phyloP scores from a whole-genome alignment of 2,888 invertebrate species.

The Volucella bombylans region DNA sequence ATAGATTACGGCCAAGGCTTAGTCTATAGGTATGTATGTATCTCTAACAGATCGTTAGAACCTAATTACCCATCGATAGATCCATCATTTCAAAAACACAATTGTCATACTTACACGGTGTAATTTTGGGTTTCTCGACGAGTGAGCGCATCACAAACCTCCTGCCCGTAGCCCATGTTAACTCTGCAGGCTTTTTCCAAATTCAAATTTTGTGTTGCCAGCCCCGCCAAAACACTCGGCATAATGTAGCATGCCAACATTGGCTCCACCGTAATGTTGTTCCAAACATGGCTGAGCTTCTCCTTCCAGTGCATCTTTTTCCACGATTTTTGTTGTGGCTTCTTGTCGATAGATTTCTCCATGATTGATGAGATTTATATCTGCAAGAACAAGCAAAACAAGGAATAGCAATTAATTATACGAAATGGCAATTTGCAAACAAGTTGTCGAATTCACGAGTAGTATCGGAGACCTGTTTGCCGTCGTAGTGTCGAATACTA shows the following conservation, averaged over 20 bases:
- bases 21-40: no score
- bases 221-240: slow-evolving; percentile 86
- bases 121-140: slow-evolving; percentile 87
- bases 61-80: not conserved
- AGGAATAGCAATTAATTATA: slow-evolving; percentile 1
- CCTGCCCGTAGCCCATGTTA: slow-evolving; percentile 88
- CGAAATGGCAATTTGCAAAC: not conserved
- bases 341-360: slow-evolving; percentile 72
- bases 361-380: slow-evolving; percentile 17
- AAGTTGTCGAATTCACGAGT: not conserved
- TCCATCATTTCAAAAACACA: not conserved
- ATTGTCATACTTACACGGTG: slow-evolving; percentile 81
- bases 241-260: slow-evolving; percentile 86
- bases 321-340: slow-evolving; percentile 74
- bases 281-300: slow-evolving; percentile 83
- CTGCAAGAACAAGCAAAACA: slow-evolving; percentile 31
- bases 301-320: slow-evolving; percentile 82
- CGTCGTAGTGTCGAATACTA: not conserved
- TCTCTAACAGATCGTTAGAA: not conserved
- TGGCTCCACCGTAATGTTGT: slow-evolving; percentile 87
- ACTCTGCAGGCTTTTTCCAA: slow-evolving; percentile 94
- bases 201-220: slow-evolving; percentile 93
- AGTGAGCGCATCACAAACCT: slow-evolving; percentile 90
- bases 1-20: no score
- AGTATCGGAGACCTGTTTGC: not conserved